Evolutionary conservation across 2,113 vertebrate genomes (phyloP).

Genomic region (Chlorodrepanis virens): DNA sequence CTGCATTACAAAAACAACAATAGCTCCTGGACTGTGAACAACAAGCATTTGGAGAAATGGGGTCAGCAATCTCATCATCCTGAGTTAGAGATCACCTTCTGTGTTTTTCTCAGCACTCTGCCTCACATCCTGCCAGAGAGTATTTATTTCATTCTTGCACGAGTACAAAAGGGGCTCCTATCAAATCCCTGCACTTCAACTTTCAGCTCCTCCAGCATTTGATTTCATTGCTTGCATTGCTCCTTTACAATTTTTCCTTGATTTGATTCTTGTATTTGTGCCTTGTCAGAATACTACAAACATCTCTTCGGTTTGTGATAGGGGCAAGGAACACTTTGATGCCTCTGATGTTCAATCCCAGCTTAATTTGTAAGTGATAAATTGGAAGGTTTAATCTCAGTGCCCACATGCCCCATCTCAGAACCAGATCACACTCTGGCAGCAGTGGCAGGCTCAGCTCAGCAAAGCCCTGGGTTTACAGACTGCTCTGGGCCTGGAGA

Average conservation of each 20-base stretch:
- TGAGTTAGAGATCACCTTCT: conserved; percentile 19
- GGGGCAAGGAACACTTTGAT: neutral
- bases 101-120: neutral
- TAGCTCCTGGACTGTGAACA: neutral
- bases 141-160: conserved; percentile 23
- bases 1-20: neutral
- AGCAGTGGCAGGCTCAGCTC: neutral
- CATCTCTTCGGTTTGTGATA: neutral
- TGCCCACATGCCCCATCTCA: conserved; percentile 29
- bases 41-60: neutral
- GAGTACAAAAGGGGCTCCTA: neutral
- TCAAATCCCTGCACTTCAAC: neutral
- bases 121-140: neutral
- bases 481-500: neutral
- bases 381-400: conserved; percentile 3
- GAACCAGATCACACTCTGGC: neutral
- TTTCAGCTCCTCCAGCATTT: neutral
- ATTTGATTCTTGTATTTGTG: conserved; percentile 11
- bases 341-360: neutral
- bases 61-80: conserved; percentile 28
- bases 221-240: neutral
- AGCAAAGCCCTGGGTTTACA: neutral
- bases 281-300: neutral
- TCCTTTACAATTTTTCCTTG: conserved; percentile 1
- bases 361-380: conserved; percentile 20